Base-by-base conservation (phyloP, 2,888 invertebrate species). In the Dryadula phaetusa region DNA sequence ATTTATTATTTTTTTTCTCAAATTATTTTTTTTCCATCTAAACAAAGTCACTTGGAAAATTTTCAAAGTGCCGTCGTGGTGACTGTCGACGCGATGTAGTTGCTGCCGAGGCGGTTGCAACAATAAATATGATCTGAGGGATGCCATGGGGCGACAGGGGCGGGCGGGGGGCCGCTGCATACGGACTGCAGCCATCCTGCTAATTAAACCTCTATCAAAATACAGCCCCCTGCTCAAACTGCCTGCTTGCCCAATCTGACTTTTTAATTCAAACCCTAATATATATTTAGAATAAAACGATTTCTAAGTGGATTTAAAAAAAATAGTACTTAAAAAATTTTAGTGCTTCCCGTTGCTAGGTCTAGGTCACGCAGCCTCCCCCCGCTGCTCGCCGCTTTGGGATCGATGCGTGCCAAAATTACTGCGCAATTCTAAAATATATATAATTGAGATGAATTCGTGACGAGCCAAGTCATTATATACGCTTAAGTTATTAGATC, bases 151-250 rank as follows among this genome's bases (percentile, higher is more conserved):
- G 65, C 61, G 68, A n/a, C 58, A n/a, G 52, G 62, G 63, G 53
- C 71, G 70, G 28, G 18, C 71, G 54, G 69, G 56, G 71, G 73
- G 70, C 72, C 70, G 70, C 71, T 77, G 77, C 76, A 76, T 74
- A 60, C 65, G 68, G 64, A 74, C 74, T 77, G 76, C 74, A 73
- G 64, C 71, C 68, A 69, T 67, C 66, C 60, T 54, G 66, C 42
- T 42, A 66, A 64, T 58, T 66, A 42, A 20, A 44, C 63, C 52
- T 44, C 32, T 40, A 40, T 49, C 49, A 14, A 58, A 58, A 64
- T 58, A 47, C 2, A 56, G 2, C 42, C 16, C 1, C 7, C 20
- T n/a, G n/a, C n/a, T n/a, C 20, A 20, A 20, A 20, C 20, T n/a
- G 0, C 20, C 20, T 8, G 20, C 7, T 22, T 34, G 3, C 7